Percentiles rank a stretch among this genome's conserved stretches.
These are phyloP conservation scores for Porites cylindrica DNA, from an alignment of 92 coral and sea anemone genomes.

Conservation along the genomic window DNA sequence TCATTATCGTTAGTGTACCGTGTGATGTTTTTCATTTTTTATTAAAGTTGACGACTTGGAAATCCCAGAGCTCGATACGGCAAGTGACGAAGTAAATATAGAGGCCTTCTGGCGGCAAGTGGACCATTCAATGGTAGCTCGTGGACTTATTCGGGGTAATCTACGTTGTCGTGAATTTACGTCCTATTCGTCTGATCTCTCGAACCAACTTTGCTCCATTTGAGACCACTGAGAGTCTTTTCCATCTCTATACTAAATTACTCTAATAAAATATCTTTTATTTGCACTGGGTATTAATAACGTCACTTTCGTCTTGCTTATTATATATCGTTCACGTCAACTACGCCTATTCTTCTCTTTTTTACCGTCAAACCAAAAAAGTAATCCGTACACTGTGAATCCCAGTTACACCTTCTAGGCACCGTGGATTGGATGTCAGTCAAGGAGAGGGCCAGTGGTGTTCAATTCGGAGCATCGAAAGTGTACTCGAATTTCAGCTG, in stretches of 20 bases:
- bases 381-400: background rate
- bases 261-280: too few species aligned
- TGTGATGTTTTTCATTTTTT: too few species aligned
- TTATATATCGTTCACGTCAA: too few species aligned
- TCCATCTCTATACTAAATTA: too few species aligned
- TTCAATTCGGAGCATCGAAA: slow-evolving; percentile 44
- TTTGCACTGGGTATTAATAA: too few species aligned
- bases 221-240: background rate
- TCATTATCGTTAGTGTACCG: too few species aligned
- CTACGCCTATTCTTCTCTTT: background rate
- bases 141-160: slow-evolving; percentile 35
- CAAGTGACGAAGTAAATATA: slow-evolving; percentile 3
- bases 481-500: background rate
- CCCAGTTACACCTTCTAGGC: slow-evolving; percentile 49
- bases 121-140: slow-evolving; percentile 32
- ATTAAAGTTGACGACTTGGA: slow-evolving; percentile 36
- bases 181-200: background rate
- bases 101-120: slow-evolving; percentile 22
- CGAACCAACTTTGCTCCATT: background rate
- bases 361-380: background rate
- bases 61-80: slow-evolving; percentile 5
- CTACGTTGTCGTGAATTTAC: too few species aligned
- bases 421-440: slow-evolving; percentile 35
- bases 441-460: background rate
- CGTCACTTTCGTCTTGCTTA: too few species aligned